Conservation (phyloP, 2,113 vertebrate species). For the Narcine bancroftii region DNA sequence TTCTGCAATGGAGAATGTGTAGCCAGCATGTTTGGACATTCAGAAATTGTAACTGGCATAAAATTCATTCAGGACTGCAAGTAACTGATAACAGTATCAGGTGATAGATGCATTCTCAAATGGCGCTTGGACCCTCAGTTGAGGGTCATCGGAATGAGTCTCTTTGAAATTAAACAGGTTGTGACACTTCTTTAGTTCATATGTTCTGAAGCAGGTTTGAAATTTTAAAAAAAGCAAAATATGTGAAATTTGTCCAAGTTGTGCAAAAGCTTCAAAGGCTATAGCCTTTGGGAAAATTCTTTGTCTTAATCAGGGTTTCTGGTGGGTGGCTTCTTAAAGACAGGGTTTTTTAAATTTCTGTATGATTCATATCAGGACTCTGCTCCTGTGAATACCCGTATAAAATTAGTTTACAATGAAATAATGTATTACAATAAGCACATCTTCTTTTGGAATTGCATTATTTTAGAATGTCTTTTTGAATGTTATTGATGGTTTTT, state of each 20-base stretch:
- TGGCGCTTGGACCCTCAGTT: no score
- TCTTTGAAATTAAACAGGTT: no score
- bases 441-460: background rate
- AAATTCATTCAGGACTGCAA: no score
- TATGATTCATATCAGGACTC: no score
- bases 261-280: background rate
- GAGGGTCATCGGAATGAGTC: no score
- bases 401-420: background rate
- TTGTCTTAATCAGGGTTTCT: slow-evolving; percentile 3
- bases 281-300: background rate
- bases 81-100: no score
- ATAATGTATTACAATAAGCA: slow-evolving; percentile 17
- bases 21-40: no score
- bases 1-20: no score
- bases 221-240: background rate
- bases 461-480: background rate
- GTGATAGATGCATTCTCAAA: no score
- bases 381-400: no score
- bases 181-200: no score
- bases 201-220: background rate
- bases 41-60: no score
- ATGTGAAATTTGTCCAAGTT: background rate
- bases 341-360: background rate
- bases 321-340: background rate
- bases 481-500: background rate